Evolutionary conservation across 2,888 invertebrate species (phyloP).

Genomic region (Acronicta psi): DNA sequence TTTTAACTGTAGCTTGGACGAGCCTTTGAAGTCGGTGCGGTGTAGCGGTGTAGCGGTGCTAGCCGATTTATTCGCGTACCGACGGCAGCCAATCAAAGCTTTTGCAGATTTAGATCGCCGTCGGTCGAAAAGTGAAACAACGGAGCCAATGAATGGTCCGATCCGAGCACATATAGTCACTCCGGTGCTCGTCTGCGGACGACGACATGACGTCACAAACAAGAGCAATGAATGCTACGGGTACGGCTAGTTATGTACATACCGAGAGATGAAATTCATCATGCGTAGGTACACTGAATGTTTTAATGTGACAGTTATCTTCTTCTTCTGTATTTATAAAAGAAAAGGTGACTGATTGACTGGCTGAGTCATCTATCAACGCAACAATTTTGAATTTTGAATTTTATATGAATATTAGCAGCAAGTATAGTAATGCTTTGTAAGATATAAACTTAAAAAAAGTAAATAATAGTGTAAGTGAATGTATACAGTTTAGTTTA

Average conservation of each 20-base stretch:
- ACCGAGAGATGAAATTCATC: constrained; percentile 28
- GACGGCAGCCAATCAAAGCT: constrained; percentile 79
- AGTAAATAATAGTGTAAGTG: no score
- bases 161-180: constrained; percentile 42
- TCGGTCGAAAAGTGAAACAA: constrained; percentile 74
- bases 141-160: constrained; percentile 67
- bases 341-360: no score
- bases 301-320: no score
- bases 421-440: no score
- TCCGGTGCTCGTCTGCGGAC: constrained; percentile 23
- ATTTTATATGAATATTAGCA: no score
- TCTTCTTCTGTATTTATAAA: no score
- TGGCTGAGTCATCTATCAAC: no score
- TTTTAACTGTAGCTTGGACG: constrained; percentile 66
- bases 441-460: no score
- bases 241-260: constrained; percentile 2
- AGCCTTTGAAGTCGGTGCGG: constrained; percentile 69
- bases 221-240: constrained; percentile 36
- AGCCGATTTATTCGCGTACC: constrained; percentile 69
- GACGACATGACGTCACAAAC: constrained; percentile 32
- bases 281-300: not conserved
- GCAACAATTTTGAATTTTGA: no score
- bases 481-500: not conserved
- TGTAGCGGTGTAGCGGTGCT: constrained; percentile 66
- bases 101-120: constrained; percentile 78